Percentiles rank a stretch among this genome's conserved stretches.
Evolutionary conservation across 2,113 vertebrate genomes (phyloP).

Genomic region (Terrapene triunguis): DNA sequence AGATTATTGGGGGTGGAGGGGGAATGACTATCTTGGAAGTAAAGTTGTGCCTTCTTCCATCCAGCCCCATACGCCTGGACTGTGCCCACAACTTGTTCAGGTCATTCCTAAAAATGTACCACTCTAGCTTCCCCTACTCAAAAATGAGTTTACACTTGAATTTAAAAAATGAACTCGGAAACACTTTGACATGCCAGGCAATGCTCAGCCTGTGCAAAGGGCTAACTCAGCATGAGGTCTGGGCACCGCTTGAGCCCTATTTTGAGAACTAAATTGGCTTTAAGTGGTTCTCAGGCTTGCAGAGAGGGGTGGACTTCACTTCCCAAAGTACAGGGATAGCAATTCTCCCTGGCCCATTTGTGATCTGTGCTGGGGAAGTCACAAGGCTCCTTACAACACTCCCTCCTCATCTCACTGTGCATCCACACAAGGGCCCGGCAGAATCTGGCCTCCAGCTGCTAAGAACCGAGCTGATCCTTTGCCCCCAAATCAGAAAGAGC

Average conservation of each 20-base stretch:
- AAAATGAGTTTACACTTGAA: not conserved
- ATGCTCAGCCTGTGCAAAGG: not conserved
- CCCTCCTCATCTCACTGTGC: not conserved
- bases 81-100: not conserved
- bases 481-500: not conserved
- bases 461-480: not conserved
- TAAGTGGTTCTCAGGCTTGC: not conserved
- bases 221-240: not conserved
- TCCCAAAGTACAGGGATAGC: not conserved
- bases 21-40: not conserved
- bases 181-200: not conserved
- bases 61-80: not conserved
- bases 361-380: not conserved
- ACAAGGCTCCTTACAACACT: not conserved
- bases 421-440: not conserved
- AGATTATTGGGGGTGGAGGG: not conserved
- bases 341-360: rapidly evolving
- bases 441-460: not conserved
- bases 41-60: not conserved
- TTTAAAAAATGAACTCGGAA: not conserved
- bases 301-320: not conserved
- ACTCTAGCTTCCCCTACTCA: not conserved
- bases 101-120: not conserved
- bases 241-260: not conserved
- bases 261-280: not conserved